Evolutionary conservation across 2,113 vertebrate genomes (phyloP), one percentile per base, ranked within the genome.

Genomic region (Cyphomyrus plagiostoma): DNA sequence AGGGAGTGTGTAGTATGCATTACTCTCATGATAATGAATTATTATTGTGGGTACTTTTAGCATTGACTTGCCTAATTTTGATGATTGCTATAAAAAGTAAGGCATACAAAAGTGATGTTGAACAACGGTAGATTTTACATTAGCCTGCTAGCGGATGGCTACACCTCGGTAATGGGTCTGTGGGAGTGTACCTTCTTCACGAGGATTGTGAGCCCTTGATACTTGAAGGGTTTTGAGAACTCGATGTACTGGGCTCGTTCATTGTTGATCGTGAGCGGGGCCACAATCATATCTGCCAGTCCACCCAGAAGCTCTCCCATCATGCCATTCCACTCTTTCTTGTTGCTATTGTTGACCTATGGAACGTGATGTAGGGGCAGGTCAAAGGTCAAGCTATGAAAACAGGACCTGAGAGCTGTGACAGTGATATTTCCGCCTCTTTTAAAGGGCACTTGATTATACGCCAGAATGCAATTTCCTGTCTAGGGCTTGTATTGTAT

Each of bases 301-400:
- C 98, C 98, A 0, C 98, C 97, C 92, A 99, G 94, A 88, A 99
- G 95, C 93, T 99, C 98, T 4, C 98, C 98, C 98, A 99, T 99
- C 98, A 99, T 99, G 77, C 98, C 98, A 0, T 99, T 99, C 98
- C 98, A 99, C 94, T 99, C 98, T 92, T 99, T 99, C 95, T 98
- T 99, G 86, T 99, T 99, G 93, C 98, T 99, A 96, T 99, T 99
- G 93, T 99, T 99, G 45, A 99, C 98, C 98, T 99, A 80, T 17
- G 77, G 50, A 21, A 56, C 4, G 4, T n/a, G 26, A 45, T 3
- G 49, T 4, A 3, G 19, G 48, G 23, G 50, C 11, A 5, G 45
- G 58, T 88, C 45, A 88, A 45, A 70, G 39, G 30, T 42, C 23
- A 46, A 6, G 45, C 4, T 17, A 21, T 15, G 21, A n/a, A 10